phyloP scores from a whole-genome alignment of 2,113 vertebrate species.

The Phaethornis superciliosus region DNA sequence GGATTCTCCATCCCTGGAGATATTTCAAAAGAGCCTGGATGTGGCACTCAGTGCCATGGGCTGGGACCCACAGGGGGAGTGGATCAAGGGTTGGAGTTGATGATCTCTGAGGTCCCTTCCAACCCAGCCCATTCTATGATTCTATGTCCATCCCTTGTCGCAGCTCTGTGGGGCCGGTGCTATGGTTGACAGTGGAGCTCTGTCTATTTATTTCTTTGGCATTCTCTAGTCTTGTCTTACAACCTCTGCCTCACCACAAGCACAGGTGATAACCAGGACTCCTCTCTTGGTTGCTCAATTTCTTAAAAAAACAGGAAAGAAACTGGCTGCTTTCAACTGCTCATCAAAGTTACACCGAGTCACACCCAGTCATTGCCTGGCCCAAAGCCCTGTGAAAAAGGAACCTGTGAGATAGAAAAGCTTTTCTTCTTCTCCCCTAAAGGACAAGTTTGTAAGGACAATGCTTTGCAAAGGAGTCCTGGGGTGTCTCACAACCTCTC shows the following conservation, averaged over 20 bases:
- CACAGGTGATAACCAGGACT: not conserved
- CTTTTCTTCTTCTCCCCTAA: not conserved
- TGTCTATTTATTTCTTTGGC: not conserved
- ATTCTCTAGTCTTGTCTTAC: not conserved
- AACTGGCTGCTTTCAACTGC: not conserved
- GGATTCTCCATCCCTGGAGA: too few relatives aligned
- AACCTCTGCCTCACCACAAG: not conserved
- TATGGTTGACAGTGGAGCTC: not conserved
- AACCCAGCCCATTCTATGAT: too few relatives aligned
- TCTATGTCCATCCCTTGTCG: not conserved
- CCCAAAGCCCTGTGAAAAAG: not conserved
- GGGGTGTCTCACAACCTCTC: accelerated
- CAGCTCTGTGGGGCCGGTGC: not conserved
- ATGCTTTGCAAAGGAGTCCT: not conserved
- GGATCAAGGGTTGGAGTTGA: too few relatives aligned
- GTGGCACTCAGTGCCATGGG: too few relatives aligned
- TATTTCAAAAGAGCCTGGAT: too few relatives aligned
- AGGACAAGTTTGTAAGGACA: not conserved
- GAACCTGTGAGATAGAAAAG: not conserved
- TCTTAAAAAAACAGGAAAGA: not conserved
- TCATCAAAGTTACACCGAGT: not conserved
- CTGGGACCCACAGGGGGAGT: too few relatives aligned
- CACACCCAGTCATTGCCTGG: not conserved
- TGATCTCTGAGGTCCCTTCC: too few relatives aligned
- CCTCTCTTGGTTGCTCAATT: not conserved